Base-by-base conservation (phyloP, 2,113 vertebrate genomes). In the Sciurus niger region DNA sequence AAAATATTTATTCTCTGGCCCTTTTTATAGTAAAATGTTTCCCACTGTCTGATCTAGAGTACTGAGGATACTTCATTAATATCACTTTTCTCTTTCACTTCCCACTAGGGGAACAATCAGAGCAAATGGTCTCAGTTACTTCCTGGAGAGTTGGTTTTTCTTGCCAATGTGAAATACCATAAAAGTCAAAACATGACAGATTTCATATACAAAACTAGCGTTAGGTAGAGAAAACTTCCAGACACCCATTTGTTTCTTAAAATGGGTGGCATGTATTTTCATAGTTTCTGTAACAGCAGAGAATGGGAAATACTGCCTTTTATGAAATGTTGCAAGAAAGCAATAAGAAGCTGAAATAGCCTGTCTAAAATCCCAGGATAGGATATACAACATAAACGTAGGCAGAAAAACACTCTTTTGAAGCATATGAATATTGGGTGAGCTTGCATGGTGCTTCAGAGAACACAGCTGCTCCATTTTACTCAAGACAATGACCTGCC, bases 221-320 rank as follows among this genome's bases (percentile, higher is more conserved):
- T 55, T 55, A 73, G 16, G 58, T 28, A 76, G 67, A 92, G 24
- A 97, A 94, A 85, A 70, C 13, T 40, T 74, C 16, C 13, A 73
- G 84, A 40, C 20, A 95, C 12, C n/a, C 43, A 74, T 37, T 32
- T 89, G 16, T 94, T 87, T 72, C 78, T 86, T 79, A 82, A 95
- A 93, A 79, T 24, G 12, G 43, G 25, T 68, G 46, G 30, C 77
- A 63, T 9, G 0, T 48, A 78, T 91, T 95, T 93, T 94, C 63
- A 74, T n/a, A 72, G 43, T 40, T 74, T 88, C 55, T 83, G 25
- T 79, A 86, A 86, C 37, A 40, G 25, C 17, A 86, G 40, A 55
- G 58, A 93, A 91, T 72, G 34, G n/a, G 43, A 94, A 95, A 95
- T 76, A 65, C 9, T 93, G n/a, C 40, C n/a, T 89, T 53, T 74